Evolutionary conservation across 2,888 invertebrate species (phyloP), one percentile per base, ranked within the genome.

Genomic region (Neoitamus cyanurus): DNA sequence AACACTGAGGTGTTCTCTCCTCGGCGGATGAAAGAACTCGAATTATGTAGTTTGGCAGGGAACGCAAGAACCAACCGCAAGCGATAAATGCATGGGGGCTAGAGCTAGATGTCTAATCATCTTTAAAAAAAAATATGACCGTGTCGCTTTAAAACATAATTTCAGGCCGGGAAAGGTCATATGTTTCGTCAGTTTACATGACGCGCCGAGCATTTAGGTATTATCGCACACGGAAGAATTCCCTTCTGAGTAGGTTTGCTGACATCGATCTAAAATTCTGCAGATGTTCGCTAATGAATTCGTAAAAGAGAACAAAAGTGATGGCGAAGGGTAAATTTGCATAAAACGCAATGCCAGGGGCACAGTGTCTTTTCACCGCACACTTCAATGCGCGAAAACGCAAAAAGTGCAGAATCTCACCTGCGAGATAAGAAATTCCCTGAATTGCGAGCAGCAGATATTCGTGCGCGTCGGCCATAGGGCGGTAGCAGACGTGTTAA

Each of bases 401-500:
- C 37, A 42, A 77, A 77, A 77, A 77, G 77, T 77, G 77, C 77
- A 42, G 46, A 77, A 77, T 77, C 42, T 77, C 42, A 46, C 30
- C 77, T 25, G 20, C 28, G 42, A 20, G 77, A 77, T 42, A 77
- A 77, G 77, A 46, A 77, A 77, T 77, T 77, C 77, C 42, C 46
- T 77, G 77, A 77, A 77, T 77, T 46, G 77, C 77, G 77, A 73
- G 36, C 34, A 42, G 28, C 42, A 25, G 28, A 42, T 28, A 77
- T 36, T 73, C 31, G 36, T 20, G 73, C 31, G 30, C 77, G 20
- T 11, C 46, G 77, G 77, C 37, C 25, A 46, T 15, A 42, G 77
- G 77, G 77, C 77, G 77, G 46, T 77, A 77, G 77, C 46, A 42
- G 77, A 46, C 77, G 37, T 77, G 77, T 77, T 77, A 77, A 77